These are phyloP conservation scores for Pseudachorutes palmiensis DNA, from an alignment of 1,140 invertebrate genomes.

Conservation along the genomic window DNA sequence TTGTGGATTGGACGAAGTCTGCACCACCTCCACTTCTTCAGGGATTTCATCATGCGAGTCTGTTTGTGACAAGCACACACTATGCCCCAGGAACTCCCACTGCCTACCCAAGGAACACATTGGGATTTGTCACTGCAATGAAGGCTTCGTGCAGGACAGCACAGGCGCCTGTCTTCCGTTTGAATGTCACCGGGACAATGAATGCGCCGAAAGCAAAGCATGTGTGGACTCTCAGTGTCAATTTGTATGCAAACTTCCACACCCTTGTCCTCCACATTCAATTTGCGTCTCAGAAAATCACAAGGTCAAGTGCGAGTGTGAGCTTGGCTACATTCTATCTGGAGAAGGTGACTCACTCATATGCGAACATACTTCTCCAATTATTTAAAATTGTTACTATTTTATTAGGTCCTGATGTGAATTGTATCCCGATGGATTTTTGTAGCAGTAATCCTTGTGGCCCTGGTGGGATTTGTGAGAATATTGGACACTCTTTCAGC, in stretches of 20 bases:
- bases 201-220: constrained; percentile 71
- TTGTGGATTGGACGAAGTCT: constrained; percentile 59
- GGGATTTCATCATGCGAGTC: constrained; percentile 46
- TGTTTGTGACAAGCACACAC: constrained; percentile 28
- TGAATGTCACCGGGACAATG: constrained; percentile 59
- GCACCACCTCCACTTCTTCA: constrained; percentile 53
- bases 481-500: constrained; percentile 68
- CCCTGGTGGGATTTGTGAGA: constrained; percentile 70
- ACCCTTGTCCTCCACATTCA: constrained; percentile 73
- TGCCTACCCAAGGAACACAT: constrained; percentile 55
- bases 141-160: constrained; percentile 66
- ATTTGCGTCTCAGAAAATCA: constrained; percentile 69
- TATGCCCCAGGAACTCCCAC: constrained; percentile 28
- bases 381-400: not conserved
- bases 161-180: constrained; percentile 66
- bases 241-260: constrained; percentile 68
- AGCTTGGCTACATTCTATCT: constrained; percentile 75
- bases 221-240: constrained; percentile 72
- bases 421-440: constrained; percentile 65
- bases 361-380: not conserved
- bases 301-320: constrained; percentile 58
- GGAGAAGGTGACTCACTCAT: constrained; percentile 47
- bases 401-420: not conserved
- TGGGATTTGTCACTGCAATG: constrained; percentile 64
- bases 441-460: constrained; percentile 70